Percentiles rank a stretch among this genome's conserved stretches.
Evolutionary conservation across 92 coral and sea anemone species (phyloP).

Genomic region (Actinostola sp.): DNA sequence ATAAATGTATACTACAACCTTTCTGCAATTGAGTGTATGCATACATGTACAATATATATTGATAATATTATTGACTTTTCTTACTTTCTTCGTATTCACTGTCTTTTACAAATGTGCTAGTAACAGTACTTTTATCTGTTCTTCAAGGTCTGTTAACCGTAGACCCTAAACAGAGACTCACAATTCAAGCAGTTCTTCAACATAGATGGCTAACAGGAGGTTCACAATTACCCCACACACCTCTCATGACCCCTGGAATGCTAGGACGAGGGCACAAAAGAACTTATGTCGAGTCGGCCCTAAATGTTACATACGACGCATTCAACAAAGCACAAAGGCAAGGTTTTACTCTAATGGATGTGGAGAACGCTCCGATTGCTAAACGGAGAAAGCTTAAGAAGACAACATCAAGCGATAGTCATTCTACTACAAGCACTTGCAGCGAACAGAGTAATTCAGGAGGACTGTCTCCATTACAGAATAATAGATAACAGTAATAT

Average conservation of each 20-base stretch:
- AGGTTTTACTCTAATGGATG: slow-evolving; percentile 94
- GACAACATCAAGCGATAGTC: slow-evolving; percentile 86
- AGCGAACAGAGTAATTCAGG: slow-evolving; percentile 84
- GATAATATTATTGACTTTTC: too few species aligned
- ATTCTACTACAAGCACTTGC: slow-evolving; percentile 82
- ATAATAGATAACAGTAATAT: slow-evolving; percentile 53
- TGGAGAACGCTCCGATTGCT: slow-evolving; percentile 96
- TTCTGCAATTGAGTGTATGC: too few species aligned
- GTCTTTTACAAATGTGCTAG: not conserved
- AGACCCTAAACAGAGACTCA: slow-evolving; percentile 89
- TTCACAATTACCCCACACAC: slow-evolving; percentile 87
- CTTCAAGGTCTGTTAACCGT: slow-evolving; percentile 89
- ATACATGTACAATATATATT: too few species aligned
- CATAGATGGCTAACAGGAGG: slow-evolving; percentile 93
- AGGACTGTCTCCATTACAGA: slow-evolving; percentile 73
- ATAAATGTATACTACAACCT: too few species aligned
- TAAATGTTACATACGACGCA: slow-evolving; percentile 91
- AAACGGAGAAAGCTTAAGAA: slow-evolving; percentile 96
- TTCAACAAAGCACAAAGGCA: slow-evolving; percentile 92
- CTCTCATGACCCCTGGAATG: slow-evolving; percentile 97
- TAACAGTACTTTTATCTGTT: not conserved
- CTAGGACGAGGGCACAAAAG: slow-evolving; percentile 89
- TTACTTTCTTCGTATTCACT: too few species aligned
- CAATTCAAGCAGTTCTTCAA: slow-evolving; percentile 76
- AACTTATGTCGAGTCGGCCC: slow-evolving; percentile 96